Conservation (phyloP, 2,888 invertebrate species). For the Drosophila neonasuta region DNA sequence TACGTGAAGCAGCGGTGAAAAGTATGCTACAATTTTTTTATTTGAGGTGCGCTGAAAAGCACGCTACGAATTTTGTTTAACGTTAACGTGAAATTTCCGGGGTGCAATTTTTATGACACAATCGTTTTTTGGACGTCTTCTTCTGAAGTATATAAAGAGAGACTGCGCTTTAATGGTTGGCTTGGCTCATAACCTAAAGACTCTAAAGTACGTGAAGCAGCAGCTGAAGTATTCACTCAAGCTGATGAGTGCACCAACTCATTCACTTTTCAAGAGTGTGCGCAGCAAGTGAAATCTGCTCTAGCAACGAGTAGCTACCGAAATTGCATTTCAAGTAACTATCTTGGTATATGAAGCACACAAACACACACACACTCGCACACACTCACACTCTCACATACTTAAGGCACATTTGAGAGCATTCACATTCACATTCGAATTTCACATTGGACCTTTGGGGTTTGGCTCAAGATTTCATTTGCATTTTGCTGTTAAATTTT, state of each 20-base stretch:
- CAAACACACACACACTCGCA: not conserved
- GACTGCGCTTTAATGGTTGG: not conserved
- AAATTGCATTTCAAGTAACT: conserved; percentile 13
- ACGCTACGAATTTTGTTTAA: too few relatives aligned
- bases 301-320: not conserved
- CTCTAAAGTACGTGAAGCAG: not conserved
- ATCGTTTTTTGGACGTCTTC: not conserved
- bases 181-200: not conserved
- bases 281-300: not conserved
- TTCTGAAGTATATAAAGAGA: not conserved
- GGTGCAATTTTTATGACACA: not conserved
- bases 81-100: too few relatives aligned
- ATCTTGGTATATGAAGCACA: not conserved
- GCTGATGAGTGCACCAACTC: not conserved
- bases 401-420: not conserved
- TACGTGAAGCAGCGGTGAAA: not conserved
- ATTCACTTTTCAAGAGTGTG: not conserved
- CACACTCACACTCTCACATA: not conserved
- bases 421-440: not conserved
- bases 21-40: not conserved
- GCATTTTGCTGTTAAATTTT: conserved; percentile 23
- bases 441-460: not conserved
- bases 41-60: too few relatives aligned
- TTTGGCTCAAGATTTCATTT: conserved; percentile 32
- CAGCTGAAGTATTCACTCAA: not conserved